phyloP scores from a whole-genome alignment of 2,888 invertebrate species.

The Phyllotreta striolata region DNA sequence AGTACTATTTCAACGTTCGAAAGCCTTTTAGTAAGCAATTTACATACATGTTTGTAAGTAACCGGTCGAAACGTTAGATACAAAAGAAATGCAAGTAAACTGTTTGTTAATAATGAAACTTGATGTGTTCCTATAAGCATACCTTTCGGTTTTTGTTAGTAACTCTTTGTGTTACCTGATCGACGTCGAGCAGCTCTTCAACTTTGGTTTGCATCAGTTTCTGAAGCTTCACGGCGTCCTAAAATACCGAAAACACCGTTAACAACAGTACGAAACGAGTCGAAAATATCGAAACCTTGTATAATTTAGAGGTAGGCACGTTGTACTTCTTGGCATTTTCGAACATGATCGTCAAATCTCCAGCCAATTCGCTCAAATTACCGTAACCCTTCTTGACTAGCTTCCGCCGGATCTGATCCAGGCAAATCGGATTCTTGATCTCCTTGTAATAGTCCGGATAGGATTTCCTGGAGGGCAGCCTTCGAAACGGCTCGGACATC shows the following conservation, averaged over 20 bases:
- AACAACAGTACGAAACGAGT: not conserved
- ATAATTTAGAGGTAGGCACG: constrained; percentile 79
- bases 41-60: no score
- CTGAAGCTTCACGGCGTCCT: constrained; percentile 78
- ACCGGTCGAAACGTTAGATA: no score
- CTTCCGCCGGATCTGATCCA: constrained; percentile 89
- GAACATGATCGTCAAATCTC: constrained; percentile 95
- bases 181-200: constrained; percentile 72
- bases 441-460: constrained; percentile 98
- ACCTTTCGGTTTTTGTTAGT: constrained; percentile 61
- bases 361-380: constrained; percentile 87
- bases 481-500: constrained; percentile 93
- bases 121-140: constrained; percentile 38
- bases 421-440: constrained; percentile 93
- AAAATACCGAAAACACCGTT: constrained; percentile 45
- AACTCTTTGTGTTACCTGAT: constrained; percentile 66
- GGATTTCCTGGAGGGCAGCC: constrained; percentile 86
- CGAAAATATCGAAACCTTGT: constrained; percentile 66
- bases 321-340: constrained; percentile 96
- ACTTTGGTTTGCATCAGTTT: constrained; percentile 76
- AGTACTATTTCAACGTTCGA: no score
- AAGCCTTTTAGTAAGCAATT: no score
- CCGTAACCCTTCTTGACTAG: constrained; percentile 83
- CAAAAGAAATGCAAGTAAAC: no score
- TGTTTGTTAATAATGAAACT: no score